phyloP scores from a whole-genome alignment of 2,797 vertebrate species.

The Gymnoscopelus braueri region DNA sequence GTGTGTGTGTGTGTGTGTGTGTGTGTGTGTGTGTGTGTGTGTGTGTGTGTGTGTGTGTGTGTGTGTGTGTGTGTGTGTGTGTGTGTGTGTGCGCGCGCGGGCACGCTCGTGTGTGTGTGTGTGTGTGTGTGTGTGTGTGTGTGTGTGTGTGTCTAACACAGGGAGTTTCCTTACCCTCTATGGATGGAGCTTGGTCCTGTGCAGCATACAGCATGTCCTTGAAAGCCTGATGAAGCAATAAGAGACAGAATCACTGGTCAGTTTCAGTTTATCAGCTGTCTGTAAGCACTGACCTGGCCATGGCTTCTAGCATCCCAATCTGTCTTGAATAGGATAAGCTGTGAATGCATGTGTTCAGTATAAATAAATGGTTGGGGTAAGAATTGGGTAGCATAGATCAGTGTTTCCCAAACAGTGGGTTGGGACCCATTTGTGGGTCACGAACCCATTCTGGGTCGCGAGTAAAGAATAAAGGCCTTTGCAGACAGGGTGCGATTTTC shows the following conservation, averaged over 20 bases:
- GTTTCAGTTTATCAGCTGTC: slow-evolving; percentile 9
- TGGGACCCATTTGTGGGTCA: too few relatives aligned
- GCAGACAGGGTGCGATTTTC: too few relatives aligned
- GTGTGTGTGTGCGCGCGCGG: not conserved
- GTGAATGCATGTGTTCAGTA: too few relatives aligned
- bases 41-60: slow-evolving; percentile 22
- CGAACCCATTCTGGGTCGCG: too few relatives aligned
- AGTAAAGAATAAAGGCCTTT: too few relatives aligned
- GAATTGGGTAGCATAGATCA: not conserved
- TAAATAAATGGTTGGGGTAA: not conserved
- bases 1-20: slow-evolving; percentile 19
- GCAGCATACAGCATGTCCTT: slow-evolving; percentile 98
- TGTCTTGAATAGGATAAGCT: too few relatives aligned
- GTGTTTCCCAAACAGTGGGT: too few relatives aligned
- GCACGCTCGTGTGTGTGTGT: too few relatives aligned
- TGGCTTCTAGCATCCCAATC: not conserved
- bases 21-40: slow-evolving; percentile 3
- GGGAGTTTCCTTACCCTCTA: slow-evolving; percentile 90
- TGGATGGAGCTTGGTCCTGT: slow-evolving; percentile 97
- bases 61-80: slow-evolving; percentile 28
- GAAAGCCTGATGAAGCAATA: slow-evolving; percentile 86
- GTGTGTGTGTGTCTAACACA: slow-evolving; percentile 19
- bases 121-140: not conserved
- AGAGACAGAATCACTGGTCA: slow-evolving; percentile 36
- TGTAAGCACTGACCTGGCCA: slow-evolving; percentile 4